A percentile compares a stretch with the other conserved stretches of the same genome.
These are phyloP conservation scores for Neopelma chrysocephalum DNA, from an alignment of 2,797 vertebrate genomes.

Conservation along the genomic window DNA sequence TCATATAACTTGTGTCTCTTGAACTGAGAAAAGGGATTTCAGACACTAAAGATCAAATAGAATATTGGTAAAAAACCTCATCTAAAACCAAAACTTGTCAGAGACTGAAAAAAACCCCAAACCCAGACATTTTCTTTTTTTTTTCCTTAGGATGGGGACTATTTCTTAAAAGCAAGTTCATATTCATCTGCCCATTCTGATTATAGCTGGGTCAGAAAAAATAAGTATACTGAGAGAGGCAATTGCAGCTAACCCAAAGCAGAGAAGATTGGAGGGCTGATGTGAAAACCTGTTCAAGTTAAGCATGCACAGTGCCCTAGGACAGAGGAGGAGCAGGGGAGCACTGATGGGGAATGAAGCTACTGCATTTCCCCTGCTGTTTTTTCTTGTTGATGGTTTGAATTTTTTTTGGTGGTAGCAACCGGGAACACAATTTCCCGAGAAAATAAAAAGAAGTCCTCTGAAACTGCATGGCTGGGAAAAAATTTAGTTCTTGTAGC, in stretches of 20 bases:
- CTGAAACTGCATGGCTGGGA: background rate
- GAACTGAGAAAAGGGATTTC: background rate
- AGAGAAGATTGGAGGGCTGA: constrained; percentile 12
- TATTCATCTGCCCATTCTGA: background rate
- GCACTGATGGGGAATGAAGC: background rate
- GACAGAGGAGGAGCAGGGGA: background rate
- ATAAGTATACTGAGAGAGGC: background rate
- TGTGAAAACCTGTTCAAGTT: constrained; percentile 61
- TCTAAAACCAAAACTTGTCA: background rate
- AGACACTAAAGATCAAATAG: background rate
- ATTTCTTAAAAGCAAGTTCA: background rate
- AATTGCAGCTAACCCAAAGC: constrained; percentile 5
- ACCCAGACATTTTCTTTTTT: background rate
- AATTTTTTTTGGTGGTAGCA: background rate
- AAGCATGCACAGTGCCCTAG: background rate
- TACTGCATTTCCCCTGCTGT: background rate
- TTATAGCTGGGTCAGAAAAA: background rate
- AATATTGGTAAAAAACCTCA: background rate
- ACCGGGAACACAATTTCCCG: constrained; percentile 12
- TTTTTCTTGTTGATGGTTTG: constrained; percentile 21
- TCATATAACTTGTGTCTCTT: background rate
- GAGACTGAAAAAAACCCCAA: background rate
- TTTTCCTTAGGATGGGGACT: background rate
- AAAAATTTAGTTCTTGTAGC: background rate
- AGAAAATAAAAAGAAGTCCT: background rate